Evolutionary conservation across 2,888 invertebrate species (phyloP).

Genomic region (Camponotus fellah): DNA sequence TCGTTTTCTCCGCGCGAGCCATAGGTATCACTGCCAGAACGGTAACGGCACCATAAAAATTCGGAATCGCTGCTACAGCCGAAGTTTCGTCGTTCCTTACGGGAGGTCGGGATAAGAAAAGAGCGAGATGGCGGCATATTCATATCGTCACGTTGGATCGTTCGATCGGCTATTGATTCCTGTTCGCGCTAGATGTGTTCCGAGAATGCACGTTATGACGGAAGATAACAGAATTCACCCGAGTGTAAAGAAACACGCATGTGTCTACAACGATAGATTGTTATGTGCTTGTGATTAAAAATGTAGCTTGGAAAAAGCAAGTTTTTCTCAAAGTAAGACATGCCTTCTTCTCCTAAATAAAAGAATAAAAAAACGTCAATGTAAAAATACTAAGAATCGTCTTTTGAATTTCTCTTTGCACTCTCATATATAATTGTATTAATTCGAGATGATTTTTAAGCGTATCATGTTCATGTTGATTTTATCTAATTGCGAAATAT

Average conservation of each 20-base stretch:
- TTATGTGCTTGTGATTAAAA: not conserved
- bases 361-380: not conserved
- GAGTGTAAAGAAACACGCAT: not conserved
- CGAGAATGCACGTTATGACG: conserved; percentile 12
- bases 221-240: not conserved
- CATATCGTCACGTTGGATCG: conserved; percentile 40
- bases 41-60: conserved; percentile 84
- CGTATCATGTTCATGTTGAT: not conserved
- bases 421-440: no score
- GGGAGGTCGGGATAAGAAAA: conserved; percentile 54
- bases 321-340: not conserved
- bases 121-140: conserved; percentile 22
- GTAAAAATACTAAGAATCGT: not conserved
- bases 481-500: not conserved
- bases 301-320: not conserved
- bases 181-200: conserved; percentile 23
- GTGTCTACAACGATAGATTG: not conserved
- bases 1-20: conserved; percentile 56
- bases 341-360: not conserved
- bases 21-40: conserved; percentile 78
- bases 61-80: conserved; percentile 80
- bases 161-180: conserved; percentile 47
- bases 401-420: not conserved
- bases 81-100: conserved; percentile 78
- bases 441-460: not conserved